These are phyloP conservation scores for Pogonus chalceus DNA, from an alignment of 1,140 invertebrate genomes.

Conservation along the genomic window DNA sequence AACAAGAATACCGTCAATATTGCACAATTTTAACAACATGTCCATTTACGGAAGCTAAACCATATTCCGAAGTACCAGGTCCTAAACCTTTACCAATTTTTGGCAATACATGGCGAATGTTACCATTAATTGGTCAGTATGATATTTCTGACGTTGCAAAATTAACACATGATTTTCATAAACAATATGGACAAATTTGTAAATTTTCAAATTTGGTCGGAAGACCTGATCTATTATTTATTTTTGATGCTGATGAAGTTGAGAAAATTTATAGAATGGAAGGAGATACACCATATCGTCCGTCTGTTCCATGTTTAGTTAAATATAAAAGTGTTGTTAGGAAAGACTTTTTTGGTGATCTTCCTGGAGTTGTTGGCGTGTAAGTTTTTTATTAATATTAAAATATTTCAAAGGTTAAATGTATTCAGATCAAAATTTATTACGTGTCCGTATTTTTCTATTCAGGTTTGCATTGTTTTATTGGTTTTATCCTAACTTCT, in stretches of 20 bases:
- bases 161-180: constrained; percentile 58
- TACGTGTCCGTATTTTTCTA: too few relatives aligned
- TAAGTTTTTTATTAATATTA: too few relatives aligned
- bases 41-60: constrained; percentile 32
- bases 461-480: too few relatives aligned
- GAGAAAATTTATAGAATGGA: constrained; percentile 71
- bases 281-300: constrained; percentile 69
- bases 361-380: constrained; percentile 78
- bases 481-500: too few relatives aligned
- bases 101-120: constrained; percentile 67
- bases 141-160: constrained; percentile 67
- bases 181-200: constrained; percentile 67
- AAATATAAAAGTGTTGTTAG: constrained; percentile 70
- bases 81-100: constrained; percentile 68
- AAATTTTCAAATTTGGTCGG: constrained; percentile 64
- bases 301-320: constrained; percentile 76
- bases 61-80: constrained; percentile 69
- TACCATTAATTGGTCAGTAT: constrained; percentile 58
- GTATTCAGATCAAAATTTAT: too few relatives aligned
- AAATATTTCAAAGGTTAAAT: too few relatives aligned
- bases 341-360: constrained; percentile 68
- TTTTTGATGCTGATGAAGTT: constrained; percentile 75
- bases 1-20: too few relatives aligned
- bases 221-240: constrained; percentile 68
- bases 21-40: background rate